A percentile compares a stretch with the other conserved stretches of the same genome.
Conservation (phyloP, 1,140 invertebrate species). For the Heliconius himera region DNA sequence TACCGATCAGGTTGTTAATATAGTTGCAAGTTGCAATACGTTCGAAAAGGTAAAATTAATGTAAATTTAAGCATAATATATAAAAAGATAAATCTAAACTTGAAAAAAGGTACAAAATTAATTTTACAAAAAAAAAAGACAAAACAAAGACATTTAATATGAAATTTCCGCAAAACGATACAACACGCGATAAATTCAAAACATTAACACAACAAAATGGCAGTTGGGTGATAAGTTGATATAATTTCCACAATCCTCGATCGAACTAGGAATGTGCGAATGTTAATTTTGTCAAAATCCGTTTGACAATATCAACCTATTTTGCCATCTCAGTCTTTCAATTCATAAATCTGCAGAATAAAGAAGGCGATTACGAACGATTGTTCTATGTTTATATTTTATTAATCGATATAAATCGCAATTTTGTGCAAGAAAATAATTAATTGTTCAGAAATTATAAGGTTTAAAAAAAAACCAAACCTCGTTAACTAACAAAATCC, state of each 20-base stretch:
- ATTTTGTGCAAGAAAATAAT: not conserved
- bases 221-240: constrained; percentile 31
- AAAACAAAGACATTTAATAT: not conserved
- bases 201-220: constrained; percentile 42
- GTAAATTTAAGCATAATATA: not conserved
- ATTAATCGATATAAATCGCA: not conserved
- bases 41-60: not conserved
- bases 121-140: constrained; percentile 4
- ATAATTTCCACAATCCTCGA: constrained; percentile 20
- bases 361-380: not conserved
- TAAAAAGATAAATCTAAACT: constrained; percentile 4
- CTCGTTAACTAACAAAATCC: too few species aligned
- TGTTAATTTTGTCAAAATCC: constrained; percentile 43
- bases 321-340: constrained; percentile 73
- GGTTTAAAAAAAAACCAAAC: too few species aligned
- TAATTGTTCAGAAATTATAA: not conserved
- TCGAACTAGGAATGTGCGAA: constrained; percentile 54
- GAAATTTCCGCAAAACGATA: not conserved
- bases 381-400: not conserved
- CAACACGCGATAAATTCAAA: constrained; percentile 34
- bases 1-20: constrained; percentile 42
- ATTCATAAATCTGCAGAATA: constrained; percentile 51
- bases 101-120: constrained; percentile 12
- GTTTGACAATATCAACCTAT: constrained; percentile 52
- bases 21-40: not conserved